Conservation (phyloP, 2,113 vertebrate genomes). For the Columba janthina region DNA sequence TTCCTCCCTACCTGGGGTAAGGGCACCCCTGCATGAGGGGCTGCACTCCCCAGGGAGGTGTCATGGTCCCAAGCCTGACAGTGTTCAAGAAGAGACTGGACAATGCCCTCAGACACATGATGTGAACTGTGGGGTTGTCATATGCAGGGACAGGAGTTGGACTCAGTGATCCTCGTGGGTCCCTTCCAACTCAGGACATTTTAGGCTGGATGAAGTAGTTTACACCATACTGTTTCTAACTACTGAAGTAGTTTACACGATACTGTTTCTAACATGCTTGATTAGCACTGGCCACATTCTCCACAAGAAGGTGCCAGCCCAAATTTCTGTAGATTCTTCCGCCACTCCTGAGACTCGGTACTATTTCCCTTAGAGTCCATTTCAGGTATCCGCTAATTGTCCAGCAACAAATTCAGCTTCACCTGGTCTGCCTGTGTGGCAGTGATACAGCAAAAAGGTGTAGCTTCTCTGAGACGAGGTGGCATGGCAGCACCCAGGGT, state of each 20-base stretch:
- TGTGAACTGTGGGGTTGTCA: too few relatives aligned
- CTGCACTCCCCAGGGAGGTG: not conserved
- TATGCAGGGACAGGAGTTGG: too few relatives aligned
- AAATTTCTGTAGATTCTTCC: not conserved
- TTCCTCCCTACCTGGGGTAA: not conserved
- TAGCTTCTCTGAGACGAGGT: fast-evolving
- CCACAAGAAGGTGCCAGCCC: not conserved
- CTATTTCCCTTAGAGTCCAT: not conserved
- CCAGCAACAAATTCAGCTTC: not conserved
- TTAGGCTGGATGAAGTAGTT: too few relatives aligned
- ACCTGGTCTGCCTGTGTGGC: fast-evolving
- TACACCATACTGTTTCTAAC: too few relatives aligned
- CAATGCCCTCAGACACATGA: too few relatives aligned
- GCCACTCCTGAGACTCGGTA: not conserved
- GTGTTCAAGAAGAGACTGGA: too few relatives aligned
- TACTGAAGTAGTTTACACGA: too few relatives aligned
- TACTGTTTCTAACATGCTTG: too few relatives aligned
- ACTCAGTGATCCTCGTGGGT: too few relatives aligned
- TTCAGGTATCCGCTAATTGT: not conserved
- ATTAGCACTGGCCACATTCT: fast-evolving
- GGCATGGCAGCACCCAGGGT: too few relatives aligned
- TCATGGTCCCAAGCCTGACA: too few relatives aligned
- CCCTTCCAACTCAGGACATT: too few relatives aligned
- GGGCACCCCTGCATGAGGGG: not conserved
- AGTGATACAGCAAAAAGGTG: fast-evolving